Evolutionary conservation across 2,797 vertebrate genomes (phyloP).

Genomic region (Telmatherina bonti): DNA sequence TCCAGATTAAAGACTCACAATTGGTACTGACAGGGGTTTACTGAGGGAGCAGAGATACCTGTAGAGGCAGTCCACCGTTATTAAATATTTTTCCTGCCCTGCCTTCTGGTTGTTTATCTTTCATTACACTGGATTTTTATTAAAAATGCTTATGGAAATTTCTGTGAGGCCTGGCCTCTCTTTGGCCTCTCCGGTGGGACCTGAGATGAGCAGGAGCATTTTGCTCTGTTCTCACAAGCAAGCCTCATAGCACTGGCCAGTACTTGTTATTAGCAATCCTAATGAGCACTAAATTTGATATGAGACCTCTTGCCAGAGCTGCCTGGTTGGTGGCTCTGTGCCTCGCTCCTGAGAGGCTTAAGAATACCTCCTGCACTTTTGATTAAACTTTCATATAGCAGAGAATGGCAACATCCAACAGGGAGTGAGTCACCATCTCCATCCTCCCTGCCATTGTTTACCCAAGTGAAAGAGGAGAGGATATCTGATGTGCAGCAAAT

Average conservation of each 20-base stretch:
- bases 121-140: slow-evolving; percentile 73
- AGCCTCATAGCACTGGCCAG: slow-evolving; percentile 49
- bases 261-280: slow-evolving; percentile 80
- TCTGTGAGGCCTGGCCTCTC: slow-evolving; percentile 58
- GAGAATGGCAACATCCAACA: slow-evolving; percentile 64
- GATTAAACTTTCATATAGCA: slow-evolving; percentile 80
- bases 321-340: slow-evolving; percentile 68
- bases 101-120: slow-evolving; percentile 74
- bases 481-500: slow-evolving; percentile 78
- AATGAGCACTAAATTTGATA: slow-evolving; percentile 84
- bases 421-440: slow-evolving; percentile 68
- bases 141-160: slow-evolving; percentile 71
- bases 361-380: slow-evolving; percentile 76
- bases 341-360: slow-evolving; percentile 70
- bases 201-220: slow-evolving; percentile 64
- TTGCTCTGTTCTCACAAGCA: slow-evolving; percentile 59
- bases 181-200: slow-evolving; percentile 64
- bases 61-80: slow-evolving; percentile 57
- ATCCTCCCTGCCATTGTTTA: slow-evolving; percentile 74
- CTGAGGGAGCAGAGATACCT: slow-evolving; percentile 40
- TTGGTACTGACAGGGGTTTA: slow-evolving; percentile 55
- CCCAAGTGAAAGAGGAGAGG: slow-evolving; percentile 74
- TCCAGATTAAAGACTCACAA: slow-evolving; percentile 60
- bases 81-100: slow-evolving; percentile 62
- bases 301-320: slow-evolving; percentile 73